These are phyloP conservation scores for Coregonus ussuriensis DNA, from an alignment of 2,797 vertebrate genomes.

Conservation along the genomic window DNA sequence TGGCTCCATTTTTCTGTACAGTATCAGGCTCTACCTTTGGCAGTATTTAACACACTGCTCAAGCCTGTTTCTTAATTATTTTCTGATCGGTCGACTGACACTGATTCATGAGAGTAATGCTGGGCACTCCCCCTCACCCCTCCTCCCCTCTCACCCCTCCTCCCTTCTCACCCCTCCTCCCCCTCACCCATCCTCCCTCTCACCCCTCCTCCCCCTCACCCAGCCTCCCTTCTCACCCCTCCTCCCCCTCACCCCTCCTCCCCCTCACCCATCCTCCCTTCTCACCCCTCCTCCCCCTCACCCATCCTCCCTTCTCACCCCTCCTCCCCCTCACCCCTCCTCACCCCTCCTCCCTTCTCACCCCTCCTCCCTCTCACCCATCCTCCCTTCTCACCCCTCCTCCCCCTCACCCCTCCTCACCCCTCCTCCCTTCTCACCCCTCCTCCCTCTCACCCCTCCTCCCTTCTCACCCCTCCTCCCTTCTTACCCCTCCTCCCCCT, in stretches of 20 bases:
- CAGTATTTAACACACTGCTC: slow-evolving; percentile 68
- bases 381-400: slow-evolving; percentile 28
- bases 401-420: not conserved
- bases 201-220: slow-evolving; percentile 14
- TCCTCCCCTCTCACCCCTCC: slow-evolving; percentile 58
- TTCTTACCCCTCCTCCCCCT: slow-evolving; percentile 6
- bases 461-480: not conserved
- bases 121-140: slow-evolving; percentile 58
- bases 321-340: slow-evolving; percentile 29
- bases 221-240: slow-evolving; percentile 33
- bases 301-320: no score
- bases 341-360: not conserved
- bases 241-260: not conserved
- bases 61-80: slow-evolving; percentile 77
- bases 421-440: no score
- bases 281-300: slow-evolving; percentile 4
- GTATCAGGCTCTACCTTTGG: slow-evolving; percentile 67
- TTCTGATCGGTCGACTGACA: slow-evolving; percentile 75
- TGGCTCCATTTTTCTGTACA: slow-evolving; percentile 55
- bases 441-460: no score
- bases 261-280: no score
- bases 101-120: slow-evolving; percentile 75
- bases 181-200: slow-evolving; percentile 53
- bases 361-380: not conserved
- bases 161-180: slow-evolving; percentile 59